These are phyloP conservation scores for Nomia melanderi DNA, from an alignment of 1,140 invertebrate species.

Conservation along the genomic window DNA sequence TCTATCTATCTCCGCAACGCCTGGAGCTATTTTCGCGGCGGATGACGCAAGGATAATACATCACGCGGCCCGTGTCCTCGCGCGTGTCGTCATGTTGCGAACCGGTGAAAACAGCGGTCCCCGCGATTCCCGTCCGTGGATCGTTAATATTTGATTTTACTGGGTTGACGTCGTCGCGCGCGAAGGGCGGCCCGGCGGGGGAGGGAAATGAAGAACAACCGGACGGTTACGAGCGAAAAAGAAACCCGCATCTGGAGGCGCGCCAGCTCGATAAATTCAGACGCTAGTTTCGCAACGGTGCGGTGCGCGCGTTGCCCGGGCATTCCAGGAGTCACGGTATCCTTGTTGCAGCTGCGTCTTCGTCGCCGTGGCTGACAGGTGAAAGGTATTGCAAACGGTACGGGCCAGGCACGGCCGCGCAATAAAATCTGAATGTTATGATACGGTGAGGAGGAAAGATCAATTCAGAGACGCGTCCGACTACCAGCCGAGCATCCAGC, in stretches of 20 bases:
- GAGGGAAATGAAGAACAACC: constrained; percentile 42
- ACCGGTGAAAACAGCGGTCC: constrained; percentile 42
- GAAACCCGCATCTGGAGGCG: constrained; percentile 50
- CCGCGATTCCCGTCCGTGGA: constrained; percentile 31
- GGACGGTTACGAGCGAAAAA: constrained; percentile 30
- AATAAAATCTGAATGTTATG: constrained; percentile 47
- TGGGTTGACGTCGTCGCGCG: constrained; percentile 41
- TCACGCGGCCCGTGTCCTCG: constrained; percentile 20
- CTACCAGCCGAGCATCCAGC: too few species aligned
- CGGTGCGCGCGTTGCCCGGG: not conserved
- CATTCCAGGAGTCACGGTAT: constrained; percentile 47
- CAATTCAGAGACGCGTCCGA: constrained; percentile 18
- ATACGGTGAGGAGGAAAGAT: constrained; percentile 22
- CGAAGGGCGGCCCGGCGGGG: not conserved
- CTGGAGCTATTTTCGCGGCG: constrained; percentile 37
- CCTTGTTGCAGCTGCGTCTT: constrained; percentile 38
- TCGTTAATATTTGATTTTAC: constrained; percentile 66
- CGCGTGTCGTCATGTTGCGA: constrained; percentile 36
- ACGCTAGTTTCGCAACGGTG: constrained; percentile 33
- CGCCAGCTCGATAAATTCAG: constrained; percentile 63
- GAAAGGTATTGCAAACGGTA: constrained; percentile 40
- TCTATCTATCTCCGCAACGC: constrained; percentile 18
- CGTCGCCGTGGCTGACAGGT: constrained; percentile 34
- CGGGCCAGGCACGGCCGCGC: not conserved
- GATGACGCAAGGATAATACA: constrained; percentile 42